Evolutionary conservation across 2,113 vertebrate genomes (phyloP), one percentile per base, ranked within the genome.

Genomic region (Microcebus tavaratra): DNA sequence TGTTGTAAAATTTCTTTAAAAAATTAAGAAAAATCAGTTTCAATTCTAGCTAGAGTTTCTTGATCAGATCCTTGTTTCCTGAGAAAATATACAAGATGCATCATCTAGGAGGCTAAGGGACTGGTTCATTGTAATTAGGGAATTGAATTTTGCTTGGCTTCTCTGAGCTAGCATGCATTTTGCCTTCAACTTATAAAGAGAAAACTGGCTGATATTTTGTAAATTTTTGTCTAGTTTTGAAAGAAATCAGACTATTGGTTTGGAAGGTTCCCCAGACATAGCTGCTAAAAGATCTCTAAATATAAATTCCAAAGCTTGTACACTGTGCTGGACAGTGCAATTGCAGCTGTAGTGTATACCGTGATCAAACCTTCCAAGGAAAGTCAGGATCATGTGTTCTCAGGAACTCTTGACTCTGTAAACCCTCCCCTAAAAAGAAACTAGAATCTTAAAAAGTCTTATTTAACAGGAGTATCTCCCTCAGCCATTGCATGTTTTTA

Each of bases 241-340:
- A 97, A 94, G 42, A 92, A 91, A 88, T 48, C 48, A 94, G 53
- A 85, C 45, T 65, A 48, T 76, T 94, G 48, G 85, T 82, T 91
- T 96, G 39, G 65, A 90, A 83, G 23, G 0, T 55, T 95, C 86
- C 34, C 59, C 68, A 86, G 73, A 88, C 50, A 67, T 17, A 82
- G 21, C 13, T 83, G 29, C 10, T 78, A 18, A 78, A 94, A 63
- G 34, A 13, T 73, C 4, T 91, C 17, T 59, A 68, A 87, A 92
- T 93, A 90, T 95, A 79, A 90, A 92, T 85, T 88, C 48, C 55
- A 87, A 79, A 67, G 61, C 45, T 53, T 10, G 18, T 23, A 42
- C 23, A 17, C 10, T 34, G 10, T 83, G 36, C 57, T 36, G 20
- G 59, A 31, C 29, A n/a, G 27, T 80, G 29, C 34, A 50, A 25